Evolutionary conservation across 2,113 vertebrate genomes (phyloP).

Genomic region (Chaetura pelagica): DNA sequence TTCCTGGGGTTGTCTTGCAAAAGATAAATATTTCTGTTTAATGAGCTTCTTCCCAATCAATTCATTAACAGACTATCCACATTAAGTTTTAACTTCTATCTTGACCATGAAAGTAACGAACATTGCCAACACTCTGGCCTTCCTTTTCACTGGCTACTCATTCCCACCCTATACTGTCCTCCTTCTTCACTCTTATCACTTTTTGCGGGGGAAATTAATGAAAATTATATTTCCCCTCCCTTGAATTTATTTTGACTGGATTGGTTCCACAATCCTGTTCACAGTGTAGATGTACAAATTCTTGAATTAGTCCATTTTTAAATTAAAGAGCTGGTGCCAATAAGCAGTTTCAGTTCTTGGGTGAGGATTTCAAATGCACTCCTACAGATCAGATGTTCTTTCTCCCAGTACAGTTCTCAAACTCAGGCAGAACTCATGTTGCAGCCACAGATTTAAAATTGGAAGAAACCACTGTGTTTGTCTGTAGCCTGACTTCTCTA

Average conservation of each 20-base stretch:
- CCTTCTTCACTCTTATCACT: not conserved
- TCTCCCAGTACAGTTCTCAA: rapidly evolving
- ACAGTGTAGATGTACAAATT: not conserved
- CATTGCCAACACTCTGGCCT: rapidly evolving
- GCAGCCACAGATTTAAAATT: not conserved
- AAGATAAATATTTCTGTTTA: not conserved
- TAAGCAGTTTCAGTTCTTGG: not conserved
- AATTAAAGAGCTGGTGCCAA: not conserved
- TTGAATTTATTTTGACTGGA: not conserved
- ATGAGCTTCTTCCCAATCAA: not conserved
- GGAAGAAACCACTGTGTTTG: not conserved
- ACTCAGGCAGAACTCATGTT: not conserved
- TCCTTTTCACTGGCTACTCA: not conserved
- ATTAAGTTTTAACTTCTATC: not conserved
- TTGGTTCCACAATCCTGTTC: not conserved
- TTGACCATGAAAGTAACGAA: not conserved
- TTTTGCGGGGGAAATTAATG: not conserved
- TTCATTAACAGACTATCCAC: not conserved
- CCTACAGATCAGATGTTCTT: not conserved
- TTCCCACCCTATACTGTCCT: not conserved
- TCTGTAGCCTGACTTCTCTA: not conserved
- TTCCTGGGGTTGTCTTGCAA: not conserved
- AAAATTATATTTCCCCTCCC: not conserved
- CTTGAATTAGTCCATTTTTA: not conserved
- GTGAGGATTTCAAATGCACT: not conserved